phyloP scores from a whole-genome alignment of 2,113 vertebrate species.

The Paradisaea rubra region DNA sequence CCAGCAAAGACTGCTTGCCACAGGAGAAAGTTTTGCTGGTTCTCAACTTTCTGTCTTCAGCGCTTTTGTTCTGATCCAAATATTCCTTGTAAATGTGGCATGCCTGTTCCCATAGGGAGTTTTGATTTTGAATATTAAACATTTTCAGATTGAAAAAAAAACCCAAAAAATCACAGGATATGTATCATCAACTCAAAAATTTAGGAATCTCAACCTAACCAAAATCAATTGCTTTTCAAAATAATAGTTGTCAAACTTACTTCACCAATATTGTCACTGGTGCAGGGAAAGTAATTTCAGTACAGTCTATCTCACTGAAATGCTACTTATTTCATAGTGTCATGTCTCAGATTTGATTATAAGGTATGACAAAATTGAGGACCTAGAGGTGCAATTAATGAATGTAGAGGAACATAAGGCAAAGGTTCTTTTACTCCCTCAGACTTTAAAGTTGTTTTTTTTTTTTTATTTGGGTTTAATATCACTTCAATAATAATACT shows the following conservation, averaged over 20 bases:
- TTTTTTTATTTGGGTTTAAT: not conserved
- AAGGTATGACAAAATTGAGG: not conserved
- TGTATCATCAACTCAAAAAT: not conserved
- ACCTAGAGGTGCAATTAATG: not conserved
- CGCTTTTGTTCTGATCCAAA: not conserved
- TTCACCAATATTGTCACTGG: not conserved
- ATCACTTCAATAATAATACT: not conserved
- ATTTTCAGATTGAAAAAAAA: not conserved
- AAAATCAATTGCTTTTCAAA: not conserved
- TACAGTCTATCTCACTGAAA: not conserved
- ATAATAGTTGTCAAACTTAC: not conserved
- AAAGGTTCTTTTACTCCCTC: not conserved
- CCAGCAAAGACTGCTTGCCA: not conserved
- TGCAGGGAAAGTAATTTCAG: not conserved
- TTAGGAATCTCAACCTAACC: not conserved
- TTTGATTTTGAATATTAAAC: not conserved
- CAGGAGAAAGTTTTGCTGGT: not conserved
- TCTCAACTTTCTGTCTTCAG: not conserved
- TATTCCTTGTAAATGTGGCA: not conserved
- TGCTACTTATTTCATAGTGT: not conserved
- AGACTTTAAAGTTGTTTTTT: not conserved
- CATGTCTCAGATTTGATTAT: not conserved
- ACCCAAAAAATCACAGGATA: fast-evolving
- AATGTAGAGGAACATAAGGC: not conserved
- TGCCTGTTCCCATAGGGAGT: not conserved